A percentile compares a stretch with the other conserved stretches of the same genome.
phyloP scores from a whole-genome alignment of 2,113 vertebrate species.

The Sebastes schlegelii region DNA sequence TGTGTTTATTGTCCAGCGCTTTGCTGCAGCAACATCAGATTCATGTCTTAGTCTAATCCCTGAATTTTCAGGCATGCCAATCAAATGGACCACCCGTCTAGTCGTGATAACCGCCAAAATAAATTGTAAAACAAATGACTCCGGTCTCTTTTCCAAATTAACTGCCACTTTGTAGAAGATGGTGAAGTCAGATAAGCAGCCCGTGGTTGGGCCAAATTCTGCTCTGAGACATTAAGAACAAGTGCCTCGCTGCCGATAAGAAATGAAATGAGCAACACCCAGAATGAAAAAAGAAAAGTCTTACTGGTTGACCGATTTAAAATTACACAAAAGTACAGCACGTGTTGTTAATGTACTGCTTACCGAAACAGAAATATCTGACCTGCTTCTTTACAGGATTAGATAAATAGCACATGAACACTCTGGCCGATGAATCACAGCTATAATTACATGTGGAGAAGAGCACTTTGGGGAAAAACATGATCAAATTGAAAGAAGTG shows the following conservation, averaged over 20 bases:
- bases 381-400: not conserved
- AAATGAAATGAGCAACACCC: conserved; percentile 1
- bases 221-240: conserved; percentile 20
- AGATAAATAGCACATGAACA: not conserved
- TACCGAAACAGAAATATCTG: conserved; percentile 11
- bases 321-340: not conserved
- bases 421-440: conserved; percentile 8
- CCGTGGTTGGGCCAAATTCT: not conserved
- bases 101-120: conserved; percentile 3
- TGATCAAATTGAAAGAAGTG: not conserved
- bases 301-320: not conserved
- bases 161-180: conserved; percentile 21
- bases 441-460: conserved; percentile 16
- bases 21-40: not conserved
- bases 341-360: not conserved
- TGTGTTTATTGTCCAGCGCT: no score
- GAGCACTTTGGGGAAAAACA: not conserved
- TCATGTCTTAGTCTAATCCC: not conserved
- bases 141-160: conserved; percentile 12
- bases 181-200: conserved; percentile 15
- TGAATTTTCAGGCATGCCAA: not conserved
- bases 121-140: conserved; percentile 15
- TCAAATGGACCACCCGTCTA: not conserved
- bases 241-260: conserved; percentile 38
- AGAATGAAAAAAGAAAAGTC: not conserved